phyloP scores from a whole-genome alignment of 2,888 invertebrate species.

The Thelaira solivaga region DNA sequence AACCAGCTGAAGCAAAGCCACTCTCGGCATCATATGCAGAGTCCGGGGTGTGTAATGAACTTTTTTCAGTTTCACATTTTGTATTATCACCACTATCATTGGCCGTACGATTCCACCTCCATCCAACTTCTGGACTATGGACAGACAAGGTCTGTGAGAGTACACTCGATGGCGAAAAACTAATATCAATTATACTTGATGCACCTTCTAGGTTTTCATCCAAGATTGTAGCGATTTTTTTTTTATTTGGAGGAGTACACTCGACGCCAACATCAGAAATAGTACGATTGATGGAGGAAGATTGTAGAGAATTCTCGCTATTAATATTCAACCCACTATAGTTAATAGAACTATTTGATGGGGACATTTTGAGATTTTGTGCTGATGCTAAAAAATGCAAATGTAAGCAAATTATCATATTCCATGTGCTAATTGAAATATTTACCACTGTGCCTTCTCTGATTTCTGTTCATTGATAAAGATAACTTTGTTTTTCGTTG shows the following conservation, averaged over 20 bases:
- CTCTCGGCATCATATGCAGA: constrained; percentile 66
- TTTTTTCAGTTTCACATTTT: constrained; percentile 18
- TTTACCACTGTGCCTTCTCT: constrained; percentile 70
- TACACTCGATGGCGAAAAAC: constrained; percentile 69
- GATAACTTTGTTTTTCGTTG: constrained; percentile 69
- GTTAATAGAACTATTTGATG: not conserved
- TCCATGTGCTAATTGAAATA: not conserved
- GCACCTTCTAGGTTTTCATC: constrained; percentile 72
- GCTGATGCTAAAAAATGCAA: constrained; percentile 67
- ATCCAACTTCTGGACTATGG: constrained; percentile 74
- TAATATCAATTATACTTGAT: constrained; percentile 67
- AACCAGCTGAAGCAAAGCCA: constrained; percentile 68
- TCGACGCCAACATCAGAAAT: constrained; percentile 65
- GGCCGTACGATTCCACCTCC: constrained; percentile 69
- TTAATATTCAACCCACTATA: not conserved
- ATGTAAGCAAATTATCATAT: not conserved
- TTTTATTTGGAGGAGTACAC: constrained; percentile 70
- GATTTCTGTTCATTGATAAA: constrained; percentile 68
- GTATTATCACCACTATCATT: not conserved
- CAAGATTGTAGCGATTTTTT: constrained; percentile 67
- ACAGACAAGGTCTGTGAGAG: constrained; percentile 72
- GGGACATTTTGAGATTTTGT: constrained; percentile 59
- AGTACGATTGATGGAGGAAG: constrained; percentile 59
- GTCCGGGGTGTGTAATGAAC: constrained; percentile 56
- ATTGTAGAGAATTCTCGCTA: constrained; percentile 40